Evolutionary conservation across 2,113 vertebrate species (phyloP), one percentile per base, ranked within the genome.

Genomic region (Coptodon rendalli): DNA sequence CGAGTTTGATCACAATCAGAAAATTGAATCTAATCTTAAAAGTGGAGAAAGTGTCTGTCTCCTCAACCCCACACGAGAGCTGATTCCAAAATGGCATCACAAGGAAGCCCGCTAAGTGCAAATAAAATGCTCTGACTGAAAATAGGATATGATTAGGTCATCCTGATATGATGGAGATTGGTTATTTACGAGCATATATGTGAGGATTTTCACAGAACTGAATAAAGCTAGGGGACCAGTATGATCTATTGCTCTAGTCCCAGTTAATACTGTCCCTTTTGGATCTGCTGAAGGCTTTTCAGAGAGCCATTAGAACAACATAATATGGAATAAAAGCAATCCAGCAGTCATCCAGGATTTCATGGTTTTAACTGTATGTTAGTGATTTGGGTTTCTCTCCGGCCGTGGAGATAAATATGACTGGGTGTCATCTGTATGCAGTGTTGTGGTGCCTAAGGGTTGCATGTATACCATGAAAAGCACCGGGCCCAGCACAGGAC

Each of bases 311-410:
- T 27, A 45, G 22, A 27, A 27, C 40, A 45, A 73, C 40, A 48
- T 76, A 48, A 48, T 76, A 76, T 76, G 68, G 22, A 76, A 27
- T 27, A 27, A 73, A 16, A 73, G 14, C 13, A 73, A 43, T 76
- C 40, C 14, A 48, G 40, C 14, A 9, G 22, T 76, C 43, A 76
- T 50, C 3, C 43, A 76, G 43, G 14, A 76, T 17, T 29, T 12
- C 24, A 29, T 29, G 14, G 24, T 48, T 76, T 76, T 48, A 48
- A 29, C 14, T 50, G 24, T 11, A 50, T 76, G 43, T 0, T 48
- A 19, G 16, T 50, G 43, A 76, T 76, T 50, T 8, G 9, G 27
- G 43, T 29, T 76, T 76, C 14, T 29, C 71, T 76, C 24, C 6
- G 6, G 71, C 16, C 1, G 1, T 48, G 24, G 43, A 11, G 16